Base-by-base conservation (phyloP, 2,888 invertebrate species). In the Catotricha subobsoleta region DNA sequence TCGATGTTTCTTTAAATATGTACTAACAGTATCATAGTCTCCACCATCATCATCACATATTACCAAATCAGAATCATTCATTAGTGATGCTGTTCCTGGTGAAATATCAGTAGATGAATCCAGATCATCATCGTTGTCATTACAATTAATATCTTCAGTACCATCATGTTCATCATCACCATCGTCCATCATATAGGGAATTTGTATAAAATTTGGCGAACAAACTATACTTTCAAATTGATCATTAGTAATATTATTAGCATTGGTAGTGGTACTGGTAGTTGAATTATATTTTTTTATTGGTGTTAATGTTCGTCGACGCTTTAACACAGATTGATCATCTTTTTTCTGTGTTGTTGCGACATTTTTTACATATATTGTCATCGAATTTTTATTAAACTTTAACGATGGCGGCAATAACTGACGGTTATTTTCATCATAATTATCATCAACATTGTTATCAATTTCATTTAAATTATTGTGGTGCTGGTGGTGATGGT, bases 41-140 rank as follows among this genome's bases (percentile, higher is more conserved):
- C 48, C 51, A 49, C 46, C 47, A 49, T 48, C 44, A 47, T 49
- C 53, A 50, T 52, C 44, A 44, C 45, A 54, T n/a, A n/a, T n/a
- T n/a, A 56, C 56, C 42, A 30, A 25, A 40, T 35, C n/a, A n/a
- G n/a, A n/a, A n/a, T n/a, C n/a, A n/a, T n/a, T n/a, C n/a, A n/a
- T n/a, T n/a, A n/a, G n/a, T n/a, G n/a, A n/a, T n/a, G n/a, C n/a
- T n/a, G n/a, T n/a, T 39, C 21, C 7, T 27, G 13, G n/a, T 16
- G 20, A 8, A 34, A 21, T 21, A n/a, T 21, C 34, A 34, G n/a
- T 4, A 34, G 34, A n/a, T 13, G 34, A 21, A 38, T 38, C 20
- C 19, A 29, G 23, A 25, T 34, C 34, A 28, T 37, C 36, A 3
- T 44, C 38, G 9, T 23, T 28, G 6, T 29, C 35, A 15, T 7